These are phyloP conservation scores for Perizoma flavofasciatum DNA, from an alignment of 2,888 invertebrate species.

Conservation along the genomic window DNA sequence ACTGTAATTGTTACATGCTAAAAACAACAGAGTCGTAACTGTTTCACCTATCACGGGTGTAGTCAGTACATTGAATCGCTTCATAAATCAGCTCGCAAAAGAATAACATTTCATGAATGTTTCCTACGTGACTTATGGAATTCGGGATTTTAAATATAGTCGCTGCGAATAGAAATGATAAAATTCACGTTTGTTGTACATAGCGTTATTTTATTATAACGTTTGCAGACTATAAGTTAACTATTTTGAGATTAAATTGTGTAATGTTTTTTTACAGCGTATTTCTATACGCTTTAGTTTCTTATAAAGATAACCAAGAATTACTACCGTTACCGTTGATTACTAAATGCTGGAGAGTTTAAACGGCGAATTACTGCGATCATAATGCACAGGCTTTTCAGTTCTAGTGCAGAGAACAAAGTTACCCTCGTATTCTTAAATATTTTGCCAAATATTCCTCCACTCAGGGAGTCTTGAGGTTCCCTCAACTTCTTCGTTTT, in stretches of 20 bases:
- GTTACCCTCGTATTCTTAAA: no score
- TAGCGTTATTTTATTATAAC: conserved; percentile 13
- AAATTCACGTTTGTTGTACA: neutral
- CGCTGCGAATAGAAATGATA: conserved; percentile 14
- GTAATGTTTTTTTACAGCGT: neutral
- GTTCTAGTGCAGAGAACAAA: no score
- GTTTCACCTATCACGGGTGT: conserved; percentile 4
- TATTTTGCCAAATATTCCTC: no score
- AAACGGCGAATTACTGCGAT: no score
- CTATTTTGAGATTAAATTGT: conserved; percentile 3
- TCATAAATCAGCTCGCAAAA: conserved; percentile 34
- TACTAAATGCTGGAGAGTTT: no score
- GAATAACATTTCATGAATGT: conserved; percentile 35
- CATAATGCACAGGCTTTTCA: no score
- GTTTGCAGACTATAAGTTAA: conserved; percentile 2
- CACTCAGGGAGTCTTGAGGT: no score
- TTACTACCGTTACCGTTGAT: no score
- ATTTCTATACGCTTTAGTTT: no score
- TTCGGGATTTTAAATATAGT: conserved; percentile 27
- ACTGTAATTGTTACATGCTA: neutral
- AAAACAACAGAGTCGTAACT: conserved; percentile 5
- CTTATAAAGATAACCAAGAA: no score
- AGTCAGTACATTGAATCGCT: conserved; percentile 26
- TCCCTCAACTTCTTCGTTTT: no score
- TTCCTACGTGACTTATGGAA: conserved; percentile 31